Evolutionary conservation across 1,140 invertebrate genomes (phyloP).

Genomic region (Caenorhabditis latens): DNA sequence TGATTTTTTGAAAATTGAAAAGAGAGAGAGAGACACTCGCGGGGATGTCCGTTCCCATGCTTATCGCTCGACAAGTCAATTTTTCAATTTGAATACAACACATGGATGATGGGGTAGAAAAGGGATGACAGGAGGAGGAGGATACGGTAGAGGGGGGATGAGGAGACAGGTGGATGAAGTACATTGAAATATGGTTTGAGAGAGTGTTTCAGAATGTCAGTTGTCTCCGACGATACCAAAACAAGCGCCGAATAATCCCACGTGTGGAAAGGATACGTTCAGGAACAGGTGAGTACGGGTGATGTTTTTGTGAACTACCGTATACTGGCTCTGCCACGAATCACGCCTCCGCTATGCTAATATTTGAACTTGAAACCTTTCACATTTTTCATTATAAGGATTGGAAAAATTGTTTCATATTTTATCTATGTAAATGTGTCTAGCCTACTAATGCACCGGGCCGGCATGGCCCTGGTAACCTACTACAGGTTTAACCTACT

Average conservation of each 20-base stretch:
- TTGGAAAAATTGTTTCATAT: too few relatives aligned
- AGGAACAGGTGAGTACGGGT: neutral
- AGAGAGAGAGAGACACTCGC: neutral
- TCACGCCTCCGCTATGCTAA: too few relatives aligned
- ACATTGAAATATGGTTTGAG: neutral
- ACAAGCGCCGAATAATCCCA: neutral
- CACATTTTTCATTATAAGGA: too few relatives aligned
- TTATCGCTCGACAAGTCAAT: conserved; percentile 37
- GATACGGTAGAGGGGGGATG: conserved; percentile 11
- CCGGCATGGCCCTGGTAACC: too few relatives aligned
- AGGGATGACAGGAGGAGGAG: neutral
- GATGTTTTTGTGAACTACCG: too few relatives aligned
- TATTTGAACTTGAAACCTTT: too few relatives aligned
- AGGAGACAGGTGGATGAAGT: neutral
- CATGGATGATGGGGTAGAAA: conserved; percentile 20
- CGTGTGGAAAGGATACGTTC: conserved; percentile 3
- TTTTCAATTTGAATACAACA: conserved; percentile 48
- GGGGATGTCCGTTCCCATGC: conserved; percentile 19
- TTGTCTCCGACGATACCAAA: conserved; percentile 20
- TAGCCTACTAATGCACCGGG: too few relatives aligned
- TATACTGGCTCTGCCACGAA: too few relatives aligned
- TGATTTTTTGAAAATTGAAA: conserved; percentile 29
- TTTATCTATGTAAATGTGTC: too few relatives aligned
- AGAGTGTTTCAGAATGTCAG: conserved; percentile 37
- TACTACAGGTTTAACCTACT: too few relatives aligned